Percentiles rank a stretch among this genome's conserved stretches.
Evolutionary conservation across 2,113 vertebrate genomes (phyloP).

Genomic region (Sinocyclocheilus anophthalmus): DNA sequence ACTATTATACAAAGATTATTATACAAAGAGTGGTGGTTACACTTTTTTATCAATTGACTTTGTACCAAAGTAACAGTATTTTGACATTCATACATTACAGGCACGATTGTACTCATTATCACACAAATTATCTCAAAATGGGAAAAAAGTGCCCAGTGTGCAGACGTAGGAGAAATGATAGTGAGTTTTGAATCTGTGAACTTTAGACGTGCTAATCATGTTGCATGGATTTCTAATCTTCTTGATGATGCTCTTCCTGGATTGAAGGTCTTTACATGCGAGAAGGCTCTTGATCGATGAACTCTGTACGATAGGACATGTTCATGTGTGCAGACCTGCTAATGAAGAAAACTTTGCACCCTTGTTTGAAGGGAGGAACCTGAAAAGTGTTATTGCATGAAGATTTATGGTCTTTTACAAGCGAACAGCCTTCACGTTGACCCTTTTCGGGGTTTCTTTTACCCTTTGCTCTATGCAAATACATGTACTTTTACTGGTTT

Average conservation of each 20-base stretch:
- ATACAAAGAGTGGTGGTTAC: neutral
- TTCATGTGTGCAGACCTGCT: slow-evolving; percentile 14
- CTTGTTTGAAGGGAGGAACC: neutral
- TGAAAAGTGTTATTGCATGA: neutral
- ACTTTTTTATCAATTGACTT: neutral
- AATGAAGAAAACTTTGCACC: slow-evolving; percentile 12
- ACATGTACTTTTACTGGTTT: neutral
- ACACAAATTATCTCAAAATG: neutral
- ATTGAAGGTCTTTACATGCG: neutral
- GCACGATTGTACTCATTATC: neutral
- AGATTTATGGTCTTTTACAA: neutral
- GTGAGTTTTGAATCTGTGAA: slow-evolving; percentile 21
- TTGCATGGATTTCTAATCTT: slow-evolving; percentile 13
- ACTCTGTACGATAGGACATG: neutral
- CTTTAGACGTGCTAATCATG: neutral
- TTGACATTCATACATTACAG: neutral
- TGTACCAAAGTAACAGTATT: neutral
- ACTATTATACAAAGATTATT: too few species aligned
- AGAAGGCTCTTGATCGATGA: neutral
- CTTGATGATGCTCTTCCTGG: neutral
- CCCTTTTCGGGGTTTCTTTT: neutral
- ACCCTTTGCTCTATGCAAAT: neutral
- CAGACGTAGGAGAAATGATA: neutral
- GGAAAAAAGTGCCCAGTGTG: neutral
- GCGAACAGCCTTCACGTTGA: neutral